A percentile compares a stretch with the other conserved stretches of the same genome.
Conservation (phyloP, 2,797 vertebrate genomes). For the Chiloscyllium punctatum region DNA sequence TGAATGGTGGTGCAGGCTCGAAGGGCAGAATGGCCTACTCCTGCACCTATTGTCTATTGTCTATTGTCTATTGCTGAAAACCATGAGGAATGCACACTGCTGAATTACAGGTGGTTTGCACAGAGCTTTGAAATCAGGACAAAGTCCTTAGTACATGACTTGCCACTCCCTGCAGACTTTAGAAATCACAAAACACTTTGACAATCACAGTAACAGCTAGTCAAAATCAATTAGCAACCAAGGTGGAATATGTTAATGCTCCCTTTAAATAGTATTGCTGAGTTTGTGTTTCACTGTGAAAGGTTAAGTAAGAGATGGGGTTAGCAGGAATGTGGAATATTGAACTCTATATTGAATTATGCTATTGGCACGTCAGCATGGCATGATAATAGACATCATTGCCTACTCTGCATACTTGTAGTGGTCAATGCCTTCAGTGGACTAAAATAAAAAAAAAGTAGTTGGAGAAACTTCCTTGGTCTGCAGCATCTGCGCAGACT, state of each 20-base stretch:
- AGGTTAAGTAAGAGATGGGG: not conserved
- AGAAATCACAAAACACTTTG: not conserved
- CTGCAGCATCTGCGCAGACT: too few relatives aligned
- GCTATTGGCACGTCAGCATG: not conserved
- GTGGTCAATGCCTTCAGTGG: too few relatives aligned
- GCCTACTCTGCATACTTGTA: not conserved
- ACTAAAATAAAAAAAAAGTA: too few relatives aligned
- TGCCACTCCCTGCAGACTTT: not conserved
- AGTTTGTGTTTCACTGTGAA: not conserved
- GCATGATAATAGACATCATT: not conserved
- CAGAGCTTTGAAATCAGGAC: not conserved
- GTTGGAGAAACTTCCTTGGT: too few relatives aligned
- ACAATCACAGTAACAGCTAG: too few relatives aligned
- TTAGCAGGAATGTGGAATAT: not conserved
- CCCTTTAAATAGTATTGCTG: not conserved
- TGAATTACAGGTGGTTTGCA: not conserved
- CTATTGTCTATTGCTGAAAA: too few relatives aligned
- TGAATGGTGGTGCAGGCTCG: too few relatives aligned
- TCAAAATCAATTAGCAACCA: not conserved
- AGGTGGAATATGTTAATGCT: not conserved
- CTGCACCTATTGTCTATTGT: too few relatives aligned
- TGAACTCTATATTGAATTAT: not conserved
- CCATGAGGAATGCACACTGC: too few relatives aligned
- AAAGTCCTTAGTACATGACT: too few relatives aligned
- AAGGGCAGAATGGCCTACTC: too few relatives aligned